Evolutionary conservation across 30 jellyfish, hydroid and myxozoan species (phyloP).

Genomic region (Aurelia aurita): DNA sequence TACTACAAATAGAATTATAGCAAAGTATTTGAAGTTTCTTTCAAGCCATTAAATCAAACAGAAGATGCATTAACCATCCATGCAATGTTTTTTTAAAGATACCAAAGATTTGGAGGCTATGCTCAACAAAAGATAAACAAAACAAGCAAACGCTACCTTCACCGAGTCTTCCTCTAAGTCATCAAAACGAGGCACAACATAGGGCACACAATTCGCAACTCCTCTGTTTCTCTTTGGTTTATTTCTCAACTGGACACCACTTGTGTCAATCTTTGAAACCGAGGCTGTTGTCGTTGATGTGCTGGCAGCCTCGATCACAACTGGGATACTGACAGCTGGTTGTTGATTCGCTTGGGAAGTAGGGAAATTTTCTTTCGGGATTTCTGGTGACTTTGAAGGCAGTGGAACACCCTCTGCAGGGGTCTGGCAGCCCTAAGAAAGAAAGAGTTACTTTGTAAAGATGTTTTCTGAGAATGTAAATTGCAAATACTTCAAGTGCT

Average conservation of each 20-base stretch:
- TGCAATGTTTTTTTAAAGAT: too few species aligned
- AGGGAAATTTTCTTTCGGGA: not conserved
- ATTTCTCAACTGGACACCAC: constrained; percentile 63
- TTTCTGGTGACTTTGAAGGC: constrained; percentile 34
- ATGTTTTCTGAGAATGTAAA: too few species aligned
- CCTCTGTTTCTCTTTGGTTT: constrained; percentile 57
- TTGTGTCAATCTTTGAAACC: constrained; percentile 52
- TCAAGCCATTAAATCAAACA: too few species aligned
- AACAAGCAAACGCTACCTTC: constrained; percentile 39
- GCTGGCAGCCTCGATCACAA: constrained; percentile 1
- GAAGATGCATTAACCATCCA: too few species aligned
- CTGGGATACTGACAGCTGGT: constrained; percentile 1
- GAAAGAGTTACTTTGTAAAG: too few species aligned
- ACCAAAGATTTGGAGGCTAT: too few species aligned
- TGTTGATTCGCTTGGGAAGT: constrained; percentile 7
- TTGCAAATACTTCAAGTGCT: too few species aligned
- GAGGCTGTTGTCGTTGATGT: not conserved
- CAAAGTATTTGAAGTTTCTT: too few species aligned
- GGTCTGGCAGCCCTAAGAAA: constrained; percentile 85
- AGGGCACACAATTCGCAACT: constrained; percentile 48
- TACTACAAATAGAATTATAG: too few species aligned
- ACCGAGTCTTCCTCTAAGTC: constrained; percentile 80
- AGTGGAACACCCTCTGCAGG: constrained; percentile 85
- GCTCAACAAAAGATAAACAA: not conserved
- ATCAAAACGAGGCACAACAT: constrained; percentile 87